These are phyloP conservation scores for Acanthosepion esculentum DNA, from an alignment of 2,888 invertebrate species.

Conservation along the genomic window DNA sequence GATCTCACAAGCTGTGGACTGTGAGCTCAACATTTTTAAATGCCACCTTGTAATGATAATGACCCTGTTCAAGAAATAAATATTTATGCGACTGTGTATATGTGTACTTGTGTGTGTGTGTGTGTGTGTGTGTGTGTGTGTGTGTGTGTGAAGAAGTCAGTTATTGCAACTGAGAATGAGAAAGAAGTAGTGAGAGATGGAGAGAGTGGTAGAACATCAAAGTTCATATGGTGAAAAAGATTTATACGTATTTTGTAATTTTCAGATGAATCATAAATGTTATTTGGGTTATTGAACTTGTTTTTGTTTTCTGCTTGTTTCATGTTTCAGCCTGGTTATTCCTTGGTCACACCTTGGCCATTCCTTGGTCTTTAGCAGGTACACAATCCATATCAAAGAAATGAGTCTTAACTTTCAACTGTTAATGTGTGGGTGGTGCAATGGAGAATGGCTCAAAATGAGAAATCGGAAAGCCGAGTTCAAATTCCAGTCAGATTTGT, in stretches of 20 bases:
- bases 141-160: too few species aligned
- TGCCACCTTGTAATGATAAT: neutral
- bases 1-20: neutral
- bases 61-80: neutral
- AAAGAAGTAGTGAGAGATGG: neutral
- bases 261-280: neutral
- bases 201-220: neutral
- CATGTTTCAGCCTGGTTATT: neutral
- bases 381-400: too few species aligned
- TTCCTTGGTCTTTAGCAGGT: too few species aligned
- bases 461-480: too few species aligned
- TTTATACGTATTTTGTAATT: neutral
- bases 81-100: neutral
- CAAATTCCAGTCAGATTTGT: too few species aligned
- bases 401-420: too few species aligned
- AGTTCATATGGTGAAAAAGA: neutral
- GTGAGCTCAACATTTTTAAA: neutral
- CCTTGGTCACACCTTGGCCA: too few species aligned
- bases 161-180: neutral
- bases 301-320: too few species aligned
- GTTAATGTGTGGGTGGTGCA: too few species aligned
- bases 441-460: too few species aligned
- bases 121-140: neutral
- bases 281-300: neutral
- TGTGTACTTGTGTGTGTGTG: neutral